Evolutionary conservation across 2,113 vertebrate genomes (phyloP), one percentile per base, ranked within the genome.

Genomic region (Dinomys branickii): DNA sequence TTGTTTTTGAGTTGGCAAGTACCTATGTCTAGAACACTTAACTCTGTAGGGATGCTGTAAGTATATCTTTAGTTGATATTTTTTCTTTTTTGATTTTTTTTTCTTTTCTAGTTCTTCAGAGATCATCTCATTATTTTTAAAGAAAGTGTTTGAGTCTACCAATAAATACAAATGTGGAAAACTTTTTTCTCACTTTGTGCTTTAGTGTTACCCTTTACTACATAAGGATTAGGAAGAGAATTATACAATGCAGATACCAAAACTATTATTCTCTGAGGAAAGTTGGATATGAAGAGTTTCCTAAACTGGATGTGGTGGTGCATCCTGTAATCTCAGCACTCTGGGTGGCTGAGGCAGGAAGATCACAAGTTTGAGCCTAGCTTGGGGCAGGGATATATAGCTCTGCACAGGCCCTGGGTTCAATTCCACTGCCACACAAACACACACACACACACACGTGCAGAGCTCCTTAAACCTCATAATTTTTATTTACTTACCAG

Each of bases 401-500:
- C 13, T 52, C 73, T 80, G 77, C 7, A 35, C 5, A 35, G 50
- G 77, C 17, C 5, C 30, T 52, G 19, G 28, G 33, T 77, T 80
- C 50, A 80, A 54, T 80, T 54, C 17, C 50, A 80, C 16, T 80
- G 54, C 50, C 77, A 78, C 10, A 78, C 14, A 78, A 69, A 44
- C 44, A n/a, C n/a, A n/a, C n/a, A n/a, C n/a, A n/a, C n/a, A n/a
- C n/a, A n/a, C n/a, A n/a, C n/a, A n/a, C n/a, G n/a, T n/a, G n/a
- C n/a, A 30, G 24, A 78, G 50, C 28, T 7, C 4, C 20, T 11
- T 94, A 67, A 89, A 33, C n/a, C 41, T 85, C 75, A 73, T 85
- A 80, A 69, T 84, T 88, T 94, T 96, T 97, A 8, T 81, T 95
- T 96, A 80, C 26, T 97, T 96, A 20, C 0, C 4, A 52, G 52